Conservation (phyloP, 2,797 vertebrate species). For the Prunella strophiata region DNA sequence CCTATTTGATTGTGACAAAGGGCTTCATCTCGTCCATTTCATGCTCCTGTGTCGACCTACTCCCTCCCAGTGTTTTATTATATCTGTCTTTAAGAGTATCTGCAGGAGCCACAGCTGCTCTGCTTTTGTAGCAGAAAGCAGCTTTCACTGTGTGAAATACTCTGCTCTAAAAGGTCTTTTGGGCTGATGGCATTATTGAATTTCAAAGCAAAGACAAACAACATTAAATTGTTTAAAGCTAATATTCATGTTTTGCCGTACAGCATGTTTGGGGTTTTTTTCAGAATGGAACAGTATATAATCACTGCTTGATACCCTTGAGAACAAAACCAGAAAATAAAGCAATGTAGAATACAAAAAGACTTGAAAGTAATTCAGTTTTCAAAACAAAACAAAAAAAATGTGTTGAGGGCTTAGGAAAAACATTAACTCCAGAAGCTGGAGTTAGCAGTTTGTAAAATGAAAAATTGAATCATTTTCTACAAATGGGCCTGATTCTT, state of each 20-base stretch:
- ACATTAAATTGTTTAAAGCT: slow-evolving; percentile 78
- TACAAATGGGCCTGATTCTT: neutral
- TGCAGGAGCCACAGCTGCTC: slow-evolving; percentile 83
- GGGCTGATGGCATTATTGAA: slow-evolving; percentile 79
- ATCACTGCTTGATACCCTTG: slow-evolving; percentile 64
- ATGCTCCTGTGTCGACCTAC: slow-evolving; percentile 82
- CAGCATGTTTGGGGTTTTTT: slow-evolving; percentile 29
- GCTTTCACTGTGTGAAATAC: slow-evolving; percentile 80
- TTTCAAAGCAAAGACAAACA: slow-evolving; percentile 80
- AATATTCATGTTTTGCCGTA: slow-evolving; percentile 72
- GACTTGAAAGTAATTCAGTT: slow-evolving; percentile 50
- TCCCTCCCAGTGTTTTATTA: slow-evolving; percentile 84
- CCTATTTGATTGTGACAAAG: slow-evolving; percentile 88
- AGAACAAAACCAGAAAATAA: slow-evolving; percentile 62
- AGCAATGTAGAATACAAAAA: slow-evolving; percentile 35
- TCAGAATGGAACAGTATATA: slow-evolving; percentile 41
- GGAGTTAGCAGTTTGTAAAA: slow-evolving; percentile 44
- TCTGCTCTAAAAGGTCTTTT: slow-evolving; percentile 75
- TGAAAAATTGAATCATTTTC: slow-evolving; percentile 29
- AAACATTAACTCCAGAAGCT: slow-evolving; percentile 4
- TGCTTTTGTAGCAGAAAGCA: slow-evolving; percentile 79
- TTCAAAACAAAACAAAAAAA: slow-evolving; percentile 25
- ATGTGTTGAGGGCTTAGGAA: neutral
- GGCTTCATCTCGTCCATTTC: slow-evolving; percentile 85
- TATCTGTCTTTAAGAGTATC: slow-evolving; percentile 82